Evolutionary conservation across 2,888 invertebrate genomes (phyloP).

Genomic region (Acleris holmiana): DNA sequence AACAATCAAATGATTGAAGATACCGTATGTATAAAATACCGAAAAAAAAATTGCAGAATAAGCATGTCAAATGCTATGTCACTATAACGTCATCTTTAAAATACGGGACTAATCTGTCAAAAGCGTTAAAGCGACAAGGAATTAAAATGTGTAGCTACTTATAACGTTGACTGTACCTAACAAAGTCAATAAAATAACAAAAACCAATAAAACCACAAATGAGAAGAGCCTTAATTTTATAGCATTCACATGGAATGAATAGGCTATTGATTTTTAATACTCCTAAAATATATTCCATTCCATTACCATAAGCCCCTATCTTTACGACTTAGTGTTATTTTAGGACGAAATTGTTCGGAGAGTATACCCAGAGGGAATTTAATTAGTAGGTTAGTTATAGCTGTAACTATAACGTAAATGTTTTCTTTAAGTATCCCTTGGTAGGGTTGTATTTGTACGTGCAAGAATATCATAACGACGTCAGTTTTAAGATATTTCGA

Average conservation of each 20-base stretch:
- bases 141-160: too few species aligned
- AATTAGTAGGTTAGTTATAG: slow-evolving; percentile 46
- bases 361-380: slow-evolving; percentile 47
- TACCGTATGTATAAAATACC: too few species aligned
- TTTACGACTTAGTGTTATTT: slow-evolving; percentile 60
- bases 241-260: slow-evolving; percentile 29
- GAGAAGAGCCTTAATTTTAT: slow-evolving; percentile 7
- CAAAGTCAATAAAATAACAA: neutral
- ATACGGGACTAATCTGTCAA: too few species aligned
- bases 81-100: too few species aligned
- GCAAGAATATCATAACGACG: slow-evolving; percentile 1
- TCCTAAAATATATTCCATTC: slow-evolving; percentile 36
- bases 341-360: slow-evolving; percentile 59
- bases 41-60: too few species aligned
- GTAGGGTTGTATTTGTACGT: slow-evolving; percentile 28
- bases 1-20: too few species aligned
- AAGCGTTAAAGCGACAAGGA: too few species aligned
- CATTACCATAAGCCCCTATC: slow-evolving; percentile 47
- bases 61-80: too few species aligned
- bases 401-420: slow-evolving; percentile 37
- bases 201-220: neutral
- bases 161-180: too few species aligned
- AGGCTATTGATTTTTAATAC: slow-evolving; percentile 37
- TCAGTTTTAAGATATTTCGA: too few species aligned
- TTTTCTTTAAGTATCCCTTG: slow-evolving; percentile 38